Evolutionary conservation across 2,888 invertebrate genomes (phyloP), one percentile per base, ranked within the genome.

Genomic region (Synergus laeviventris): DNA sequence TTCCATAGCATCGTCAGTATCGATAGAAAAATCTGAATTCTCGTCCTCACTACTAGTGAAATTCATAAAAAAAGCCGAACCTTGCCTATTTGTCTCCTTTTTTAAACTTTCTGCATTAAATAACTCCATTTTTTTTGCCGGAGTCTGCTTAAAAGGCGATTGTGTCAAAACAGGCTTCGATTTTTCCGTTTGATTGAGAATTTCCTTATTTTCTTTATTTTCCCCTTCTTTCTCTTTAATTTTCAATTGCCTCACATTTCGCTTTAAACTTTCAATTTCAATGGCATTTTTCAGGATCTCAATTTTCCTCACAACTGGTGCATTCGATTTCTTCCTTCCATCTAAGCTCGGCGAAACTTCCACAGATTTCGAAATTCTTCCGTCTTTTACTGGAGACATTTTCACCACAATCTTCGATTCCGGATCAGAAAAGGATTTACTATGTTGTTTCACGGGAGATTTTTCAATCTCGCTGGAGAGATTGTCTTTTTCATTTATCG

Each of bases 221-320:
- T 24, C 56, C 18, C 1, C 18, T 56, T 56, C 21, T 59, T 1
- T 24, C 5, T 21, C 21, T 59, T 24, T 14, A 59, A 24, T 18
- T 24, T 59, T 18, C 31, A 31, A 31, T 31, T 12, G 11, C 14
- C 5, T 12, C 24, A 12, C 4, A 11, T 21, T 21, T 59, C 0
- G 11, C 18, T 5, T 59, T 18, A 21, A 24, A 9, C 1, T 24
- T 59, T 59, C 1, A 59, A 21, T 24, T 21, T 59, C 12, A 59
- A 59, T 12, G 11, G 24, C 59, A 12, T 21, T 59, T 24, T 77
- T 76, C 38, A 66, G 21, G 38, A 76, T 75, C 42, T 74, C 70
- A 36, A 77, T 70, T 49, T 75, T 74, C 59, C 54, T 60, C 45
- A 39, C 75, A 31, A 76, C 73, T 80, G 77, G 49, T 64, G 73